Percentiles rank a stretch among this genome's conserved stretches.
These are phyloP conservation scores for Acronicta leporina DNA, from an alignment of 2,888 invertebrate species.

Conservation along the genomic window DNA sequence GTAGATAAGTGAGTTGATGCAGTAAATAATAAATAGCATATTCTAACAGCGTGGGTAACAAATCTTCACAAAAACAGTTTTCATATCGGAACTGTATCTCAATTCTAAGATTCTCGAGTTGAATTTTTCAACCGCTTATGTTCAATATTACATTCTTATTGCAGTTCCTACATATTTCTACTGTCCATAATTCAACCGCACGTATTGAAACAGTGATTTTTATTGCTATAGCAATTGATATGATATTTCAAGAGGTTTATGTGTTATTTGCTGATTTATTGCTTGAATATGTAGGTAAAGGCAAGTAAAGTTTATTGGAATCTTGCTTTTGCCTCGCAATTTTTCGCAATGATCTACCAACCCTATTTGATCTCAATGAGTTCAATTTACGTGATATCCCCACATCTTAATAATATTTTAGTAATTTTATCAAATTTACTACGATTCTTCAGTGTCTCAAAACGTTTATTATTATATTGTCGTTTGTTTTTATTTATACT, in stretches of 20 bases:
- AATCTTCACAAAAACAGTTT: slow-evolving; percentile 21
- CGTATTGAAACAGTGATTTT: slow-evolving; percentile 49
- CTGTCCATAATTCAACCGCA: slow-evolving; percentile 58
- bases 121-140: slow-evolving; percentile 78
- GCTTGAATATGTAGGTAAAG: neutral
- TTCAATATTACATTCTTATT: slow-evolving; percentile 83
- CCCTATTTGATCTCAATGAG: too few species aligned
- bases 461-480: too few species aligned
- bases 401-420: too few species aligned
- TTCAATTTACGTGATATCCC: too few species aligned
- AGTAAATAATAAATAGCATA: neutral
- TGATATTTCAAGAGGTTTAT: slow-evolving; percentile 25
- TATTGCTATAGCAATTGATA: slow-evolving; percentile 49
- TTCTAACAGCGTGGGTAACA: slow-evolving; percentile 3
- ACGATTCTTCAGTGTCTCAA: too few species aligned
- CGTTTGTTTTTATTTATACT: too few species aligned
- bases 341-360: too few species aligned
- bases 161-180: slow-evolving; percentile 63
- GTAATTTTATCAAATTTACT: too few species aligned
- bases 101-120: slow-evolving; percentile 58
- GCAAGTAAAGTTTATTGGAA: neutral
- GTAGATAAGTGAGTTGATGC: neutral
- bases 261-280: slow-evolving; percentile 2
- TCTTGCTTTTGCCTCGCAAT: neutral
- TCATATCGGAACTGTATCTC: slow-evolving; percentile 28